Conservation (phyloP, 1,140 invertebrate genomes). For the Drosophila parvula region DNA sequence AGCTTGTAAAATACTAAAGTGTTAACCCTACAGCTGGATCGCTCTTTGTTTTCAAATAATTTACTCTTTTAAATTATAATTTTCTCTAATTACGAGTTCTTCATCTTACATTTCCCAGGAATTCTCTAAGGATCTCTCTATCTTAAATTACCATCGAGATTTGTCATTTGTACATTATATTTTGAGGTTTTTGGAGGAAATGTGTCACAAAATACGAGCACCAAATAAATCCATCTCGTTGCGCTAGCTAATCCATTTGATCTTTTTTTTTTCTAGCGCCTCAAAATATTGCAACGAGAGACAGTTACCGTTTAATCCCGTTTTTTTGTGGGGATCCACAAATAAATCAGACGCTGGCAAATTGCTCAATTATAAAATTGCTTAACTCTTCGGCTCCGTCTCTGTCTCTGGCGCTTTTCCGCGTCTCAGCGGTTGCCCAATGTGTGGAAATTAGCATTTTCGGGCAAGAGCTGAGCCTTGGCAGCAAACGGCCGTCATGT, state of each 20-base stretch:
- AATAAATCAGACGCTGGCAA: conserved; percentile 76
- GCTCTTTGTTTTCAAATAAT: too few species aligned
- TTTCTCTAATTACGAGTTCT: too few species aligned
- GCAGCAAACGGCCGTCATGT: conserved; percentile 79
- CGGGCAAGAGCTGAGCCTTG: conserved; percentile 58
- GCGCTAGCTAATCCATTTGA: conserved; percentile 7
- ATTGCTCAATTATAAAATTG: conserved; percentile 78
- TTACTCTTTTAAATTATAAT: too few species aligned
- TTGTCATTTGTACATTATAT: conserved; percentile 9
- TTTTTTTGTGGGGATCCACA: conserved; percentile 35
- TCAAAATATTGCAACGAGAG: conserved; percentile 2
- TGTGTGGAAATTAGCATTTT: conserved; percentile 76
- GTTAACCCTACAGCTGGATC: too few species aligned
- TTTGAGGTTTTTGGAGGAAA: neutral
- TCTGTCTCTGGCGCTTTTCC: conserved; percentile 25
- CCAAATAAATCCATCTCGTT: conserved; percentile 9
- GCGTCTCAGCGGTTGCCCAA: conserved; percentile 52
- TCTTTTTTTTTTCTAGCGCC: conserved; percentile 6
- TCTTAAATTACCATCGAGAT: neutral
- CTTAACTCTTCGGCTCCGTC: conserved; percentile 41
- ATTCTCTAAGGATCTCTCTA: neutral
- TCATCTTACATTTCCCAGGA: neutral
- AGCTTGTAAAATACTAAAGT: too few species aligned
- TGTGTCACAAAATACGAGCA: conserved; percentile 6
- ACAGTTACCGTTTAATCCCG: conserved; percentile 30